Conservation (phyloP, 2,113 vertebrate genomes). For the Herpailurus yagouaroundi region DNA sequence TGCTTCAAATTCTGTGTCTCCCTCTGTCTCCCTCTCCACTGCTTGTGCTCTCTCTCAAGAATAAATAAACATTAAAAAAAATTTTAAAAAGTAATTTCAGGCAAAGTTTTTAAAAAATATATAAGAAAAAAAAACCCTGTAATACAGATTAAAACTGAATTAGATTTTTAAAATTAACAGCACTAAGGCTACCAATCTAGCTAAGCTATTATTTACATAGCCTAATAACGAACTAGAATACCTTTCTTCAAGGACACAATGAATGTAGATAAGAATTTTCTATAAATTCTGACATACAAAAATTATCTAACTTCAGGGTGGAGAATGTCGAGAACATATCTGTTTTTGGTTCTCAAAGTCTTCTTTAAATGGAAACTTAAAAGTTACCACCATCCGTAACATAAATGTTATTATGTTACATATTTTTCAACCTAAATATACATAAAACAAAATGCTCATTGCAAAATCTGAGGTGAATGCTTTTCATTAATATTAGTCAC, state of each 20-base stretch:
- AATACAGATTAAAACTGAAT: slow-evolving; percentile 36
- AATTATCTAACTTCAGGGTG: neutral
- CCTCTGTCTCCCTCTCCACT: too few species aligned
- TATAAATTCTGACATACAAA: neutral
- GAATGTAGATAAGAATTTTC: neutral
- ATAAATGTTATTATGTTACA: slow-evolving; percentile 33
- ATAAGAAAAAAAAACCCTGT: neutral
- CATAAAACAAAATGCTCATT: slow-evolving; percentile 6
- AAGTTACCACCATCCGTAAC: slow-evolving; percentile 1
- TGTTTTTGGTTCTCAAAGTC: slow-evolving; percentile 18
- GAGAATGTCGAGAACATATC: neutral
- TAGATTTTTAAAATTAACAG: neutral
- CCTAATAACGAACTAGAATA: neutral
- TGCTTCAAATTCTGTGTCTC: too few species aligned
- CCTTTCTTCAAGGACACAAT: neutral
- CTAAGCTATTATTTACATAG: neutral
- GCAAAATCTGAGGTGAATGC: neutral
- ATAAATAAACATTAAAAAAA: neutral
- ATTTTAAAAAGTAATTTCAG: too few species aligned
- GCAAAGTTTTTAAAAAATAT: neutral
- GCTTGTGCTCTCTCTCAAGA: too few species aligned
- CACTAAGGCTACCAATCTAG: neutral
- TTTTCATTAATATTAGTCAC: neutral
- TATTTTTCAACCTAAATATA: slow-evolving; percentile 10
- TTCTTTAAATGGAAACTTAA: slow-evolving; percentile 29